These are phyloP conservation scores for Stigmatopora nigra DNA, from an alignment of 2,113 vertebrate species.

Conservation along the genomic window DNA sequence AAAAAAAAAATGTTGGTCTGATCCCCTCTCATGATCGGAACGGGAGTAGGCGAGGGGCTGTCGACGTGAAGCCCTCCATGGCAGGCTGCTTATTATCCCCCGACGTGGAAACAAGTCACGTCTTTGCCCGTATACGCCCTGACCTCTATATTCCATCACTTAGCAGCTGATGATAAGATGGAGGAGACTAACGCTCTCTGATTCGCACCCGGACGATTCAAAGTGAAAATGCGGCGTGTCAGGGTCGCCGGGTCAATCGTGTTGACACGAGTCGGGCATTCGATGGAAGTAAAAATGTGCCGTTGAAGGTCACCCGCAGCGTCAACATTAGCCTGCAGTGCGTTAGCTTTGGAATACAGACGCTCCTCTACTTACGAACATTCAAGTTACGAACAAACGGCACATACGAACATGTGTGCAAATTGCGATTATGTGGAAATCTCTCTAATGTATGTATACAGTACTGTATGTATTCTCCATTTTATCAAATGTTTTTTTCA, in stretches of 20 bases:
- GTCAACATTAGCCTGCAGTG: background rate
- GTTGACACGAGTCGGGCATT: conserved; percentile 42
- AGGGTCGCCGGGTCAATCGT: conserved; percentile 31
- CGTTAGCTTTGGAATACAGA: conserved; percentile 5
- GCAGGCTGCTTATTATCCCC: conserved; percentile 53
- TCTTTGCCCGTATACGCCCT: conserved; percentile 33
- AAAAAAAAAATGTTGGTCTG: conserved; percentile 35
- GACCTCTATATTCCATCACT: conserved; percentile 56
- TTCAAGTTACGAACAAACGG: too few species aligned
- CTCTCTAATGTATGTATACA: too few species aligned
- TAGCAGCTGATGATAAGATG: conserved; percentile 52
- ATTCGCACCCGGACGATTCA: conserved; percentile 52
- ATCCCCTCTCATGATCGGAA: conserved; percentile 54
- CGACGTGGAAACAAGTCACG: conserved; percentile 58
- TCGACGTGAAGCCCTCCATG: conserved; percentile 48
- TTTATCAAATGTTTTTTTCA: too few species aligned
- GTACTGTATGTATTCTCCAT: too few species aligned
- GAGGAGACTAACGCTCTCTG: conserved; percentile 37
- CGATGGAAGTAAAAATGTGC: conserved; percentile 20
- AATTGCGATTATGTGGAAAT: too few species aligned
- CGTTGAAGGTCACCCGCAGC: conserved; percentile 17
- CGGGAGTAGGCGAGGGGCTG: conserved; percentile 40
- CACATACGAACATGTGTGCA: too few species aligned
- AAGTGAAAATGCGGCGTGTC: conserved; percentile 36
- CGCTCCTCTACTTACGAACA: too few species aligned